A percentile compares a stretch with the other conserved stretches of the same genome.
phyloP scores from a whole-genome alignment of 2,888 invertebrate species.

The Tortricodes alternella region DNA sequence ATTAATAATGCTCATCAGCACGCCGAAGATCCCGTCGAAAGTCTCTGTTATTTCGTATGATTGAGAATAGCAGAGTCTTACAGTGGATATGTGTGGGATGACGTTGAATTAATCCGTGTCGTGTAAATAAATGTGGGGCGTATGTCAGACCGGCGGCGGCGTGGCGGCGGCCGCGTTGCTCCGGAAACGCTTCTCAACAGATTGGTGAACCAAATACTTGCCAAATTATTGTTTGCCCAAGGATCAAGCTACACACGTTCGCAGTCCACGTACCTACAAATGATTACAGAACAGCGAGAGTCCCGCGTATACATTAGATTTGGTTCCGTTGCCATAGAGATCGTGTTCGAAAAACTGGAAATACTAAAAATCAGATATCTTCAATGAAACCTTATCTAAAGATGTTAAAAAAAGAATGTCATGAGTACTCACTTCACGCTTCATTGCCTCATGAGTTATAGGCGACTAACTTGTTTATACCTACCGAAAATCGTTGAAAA shows the following conservation, averaged over 20 bases:
- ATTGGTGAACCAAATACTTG: slow-evolving; percentile 52
- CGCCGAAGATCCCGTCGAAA: slow-evolving; percentile 39
- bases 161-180: slow-evolving; percentile 44
- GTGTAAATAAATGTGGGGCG: slow-evolving; percentile 72
- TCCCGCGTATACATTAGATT: too few relatives aligned
- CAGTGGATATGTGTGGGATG: slow-evolving; percentile 66
- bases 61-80: slow-evolving; percentile 52
- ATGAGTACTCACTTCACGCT: too few relatives aligned
- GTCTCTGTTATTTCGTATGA: slow-evolving; percentile 52
- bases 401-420: too few relatives aligned
- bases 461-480: too few relatives aligned
- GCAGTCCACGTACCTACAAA: too few relatives aligned
- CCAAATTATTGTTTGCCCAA: slow-evolving; percentile 57
- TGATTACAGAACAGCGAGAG: too few relatives aligned
- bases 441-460: too few relatives aligned
- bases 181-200: slow-evolving; percentile 53
- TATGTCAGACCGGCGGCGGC: slow-evolving; percentile 57
- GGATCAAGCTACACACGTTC: slow-evolving; percentile 39
- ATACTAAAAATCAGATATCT: too few relatives aligned
- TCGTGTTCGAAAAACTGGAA: too few relatives aligned
- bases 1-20: slow-evolving; percentile 39
- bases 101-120: slow-evolving; percentile 73
- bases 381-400: too few relatives aligned
- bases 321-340: too few relatives aligned
- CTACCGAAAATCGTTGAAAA: too few relatives aligned